These are phyloP conservation scores for Lypha dubia DNA, from an alignment of 2,888 invertebrate species.

Conservation along the genomic window DNA sequence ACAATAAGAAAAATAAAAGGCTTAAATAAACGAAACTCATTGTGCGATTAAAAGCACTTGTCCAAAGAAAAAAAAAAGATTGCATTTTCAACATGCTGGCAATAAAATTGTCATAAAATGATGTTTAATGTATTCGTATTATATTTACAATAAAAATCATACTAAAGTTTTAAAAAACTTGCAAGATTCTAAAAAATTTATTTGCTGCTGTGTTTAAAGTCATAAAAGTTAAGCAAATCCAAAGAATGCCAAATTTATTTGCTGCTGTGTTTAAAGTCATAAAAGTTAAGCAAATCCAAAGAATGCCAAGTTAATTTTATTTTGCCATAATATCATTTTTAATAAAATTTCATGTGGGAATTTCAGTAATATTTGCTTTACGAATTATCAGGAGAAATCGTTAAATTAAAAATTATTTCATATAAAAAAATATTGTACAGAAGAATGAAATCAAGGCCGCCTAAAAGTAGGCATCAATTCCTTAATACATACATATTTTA, in stretches of 20 bases:
- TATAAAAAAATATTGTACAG: too few species aligned
- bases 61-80: conserved; percentile 23
- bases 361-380: too few species aligned
- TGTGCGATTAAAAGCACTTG: conserved; percentile 20
- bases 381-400: too few species aligned
- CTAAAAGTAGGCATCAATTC: too few species aligned
- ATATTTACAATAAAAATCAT: conserved; percentile 25
- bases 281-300: not conserved
- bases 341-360: too few species aligned
- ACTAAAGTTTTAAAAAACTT: not conserved
- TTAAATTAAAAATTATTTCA: too few species aligned
- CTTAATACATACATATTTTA: too few species aligned
- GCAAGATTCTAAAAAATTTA: not conserved
- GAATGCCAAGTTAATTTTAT: not conserved
- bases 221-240: not conserved
- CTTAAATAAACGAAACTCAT: conserved; percentile 19
- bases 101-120: conserved; percentile 46
- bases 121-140: not conserved
- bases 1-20: not conserved
- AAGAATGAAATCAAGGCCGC: too few species aligned
- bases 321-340: not conserved
- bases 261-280: not conserved
- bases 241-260: not conserved
- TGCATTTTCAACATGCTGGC: conserved; percentile 31
- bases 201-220: not conserved